Evolutionary conservation across 2,113 vertebrate species (phyloP), one percentile per base, ranked within the genome.

Genomic region (Danionella cerebrum): DNA sequence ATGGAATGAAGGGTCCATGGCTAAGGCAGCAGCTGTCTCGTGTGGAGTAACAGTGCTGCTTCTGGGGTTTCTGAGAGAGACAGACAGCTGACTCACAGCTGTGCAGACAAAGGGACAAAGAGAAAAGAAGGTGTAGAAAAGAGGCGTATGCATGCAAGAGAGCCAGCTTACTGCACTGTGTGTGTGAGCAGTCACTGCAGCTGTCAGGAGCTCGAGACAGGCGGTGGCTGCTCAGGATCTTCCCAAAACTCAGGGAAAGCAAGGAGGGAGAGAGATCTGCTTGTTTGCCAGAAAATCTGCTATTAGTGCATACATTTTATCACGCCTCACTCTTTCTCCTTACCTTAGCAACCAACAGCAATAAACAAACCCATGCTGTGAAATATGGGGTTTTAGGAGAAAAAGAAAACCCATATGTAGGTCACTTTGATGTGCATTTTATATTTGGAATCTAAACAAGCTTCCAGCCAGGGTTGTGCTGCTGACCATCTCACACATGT

Each of bases 81-180:
- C 79, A 48, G 62, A 83, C 88, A 89, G 86, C 86, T 89, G 87
- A 90, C 80, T 68, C 83, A 84, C 88, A 89, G 88, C 86, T 87
- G 87, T 85, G 85, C 84, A 76, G 83, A 81, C 82, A 83, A 70
- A 73, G 57, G 65, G 57, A 53, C 35, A 39, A 31, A 36, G 50
- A 58, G 42, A 47, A 76, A 72, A 66, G 31, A 53, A 60, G 39
- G 62, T 44, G 74, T 51, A 51, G 75, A 55, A 72, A 80, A 78
- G 77, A 81, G 44, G 62, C 36, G 16, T 51, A 58, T 54, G 59
- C 60, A 31, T 66, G 72, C 54, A 60, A 18, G 52, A 69, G 39
- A 52, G 27, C 36, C 35, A 27, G 36, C 45, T 67, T 65, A 70
- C 59, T 59, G 62, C 52, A 45, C 53, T 18, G 69, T 72, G 67